Evolutionary conservation across 2,888 invertebrate genomes (phyloP).

Genomic region (Melieria picta): DNA sequence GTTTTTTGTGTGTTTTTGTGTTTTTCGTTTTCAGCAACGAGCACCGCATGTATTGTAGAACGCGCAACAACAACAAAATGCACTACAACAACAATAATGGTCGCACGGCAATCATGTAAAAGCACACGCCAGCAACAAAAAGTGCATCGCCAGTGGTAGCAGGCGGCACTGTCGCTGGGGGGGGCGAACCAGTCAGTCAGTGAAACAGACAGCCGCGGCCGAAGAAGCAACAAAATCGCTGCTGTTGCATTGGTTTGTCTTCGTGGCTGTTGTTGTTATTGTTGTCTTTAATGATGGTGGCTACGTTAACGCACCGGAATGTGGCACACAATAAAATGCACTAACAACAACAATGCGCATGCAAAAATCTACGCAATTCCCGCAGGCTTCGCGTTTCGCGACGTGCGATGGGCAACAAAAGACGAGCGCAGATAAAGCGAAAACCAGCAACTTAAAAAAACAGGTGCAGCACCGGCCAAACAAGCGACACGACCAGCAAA

Average conservation of each 20-base stretch:
- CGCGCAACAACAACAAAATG: slow-evolving; percentile 3
- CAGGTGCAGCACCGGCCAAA: slow-evolving; percentile 27
- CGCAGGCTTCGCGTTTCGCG: slow-evolving; percentile 13
- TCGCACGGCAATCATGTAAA: neutral
- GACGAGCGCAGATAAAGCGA: slow-evolving; percentile 29
- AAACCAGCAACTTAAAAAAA: slow-evolving; percentile 34
- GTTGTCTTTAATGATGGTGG: slow-evolving; percentile 8
- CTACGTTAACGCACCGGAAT: slow-evolving; percentile 14
- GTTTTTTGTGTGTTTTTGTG: slow-evolving; percentile 2
- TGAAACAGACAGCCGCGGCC: too few species aligned
- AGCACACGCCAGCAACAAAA: neutral
- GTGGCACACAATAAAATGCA: neutral
- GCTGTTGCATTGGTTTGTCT: slow-evolving; percentile 5
- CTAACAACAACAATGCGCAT: neutral
- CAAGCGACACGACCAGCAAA: slow-evolving; percentile 22
- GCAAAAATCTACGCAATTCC: slow-evolving; percentile 9
- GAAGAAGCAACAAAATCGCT: neutral
- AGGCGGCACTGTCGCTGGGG: neutral
- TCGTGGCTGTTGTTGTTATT: slow-evolving; percentile 17
- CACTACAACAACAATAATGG: neutral
- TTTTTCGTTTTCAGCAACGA: slow-evolving; percentile 5
- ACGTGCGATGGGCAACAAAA: slow-evolving; percentile 18
- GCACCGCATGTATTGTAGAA: too few species aligned
- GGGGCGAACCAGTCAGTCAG: too few species aligned
- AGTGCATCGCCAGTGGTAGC: too few species aligned